phyloP scores from a whole-genome alignment of 1,140 invertebrate genomes.

The Cyrtorhinus lividipennis region DNA sequence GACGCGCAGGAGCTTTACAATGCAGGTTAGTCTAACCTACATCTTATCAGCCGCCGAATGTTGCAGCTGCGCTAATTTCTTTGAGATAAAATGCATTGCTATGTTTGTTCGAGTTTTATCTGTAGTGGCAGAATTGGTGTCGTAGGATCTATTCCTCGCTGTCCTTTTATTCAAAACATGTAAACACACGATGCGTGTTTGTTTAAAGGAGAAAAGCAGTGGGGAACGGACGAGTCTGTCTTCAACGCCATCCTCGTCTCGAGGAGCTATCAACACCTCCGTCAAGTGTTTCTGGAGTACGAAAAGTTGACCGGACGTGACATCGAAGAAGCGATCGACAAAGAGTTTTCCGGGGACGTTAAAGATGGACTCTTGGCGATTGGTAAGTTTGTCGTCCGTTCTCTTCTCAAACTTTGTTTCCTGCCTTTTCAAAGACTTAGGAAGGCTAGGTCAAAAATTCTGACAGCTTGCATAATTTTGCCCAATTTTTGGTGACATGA shows the following conservation, averaged over 20 bases:
- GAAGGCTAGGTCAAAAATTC: no score
- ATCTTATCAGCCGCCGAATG: no score
- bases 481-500: no score
- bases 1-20: slow-evolving; percentile 54
- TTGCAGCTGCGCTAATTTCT: not conserved
- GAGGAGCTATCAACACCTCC: slow-evolving; percentile 64
- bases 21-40: slow-evolving; percentile 43
- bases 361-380: slow-evolving; percentile 48
- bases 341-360: slow-evolving; percentile 54
- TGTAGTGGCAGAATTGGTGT: no score
- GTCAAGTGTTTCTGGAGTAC: slow-evolving; percentile 48
- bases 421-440: no score
- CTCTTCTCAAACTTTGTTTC: not conserved
- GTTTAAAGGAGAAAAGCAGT: slow-evolving; percentile 46
- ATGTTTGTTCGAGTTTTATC: not conserved
- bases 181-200: no score
- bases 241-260: slow-evolving; percentile 72
- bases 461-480: no score
- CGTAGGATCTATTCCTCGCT: no score
- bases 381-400: slow-evolving; percentile 30
- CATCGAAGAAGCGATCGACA: slow-evolving; percentile 51
- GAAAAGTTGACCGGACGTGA: slow-evolving; percentile 44
- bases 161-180: no score
- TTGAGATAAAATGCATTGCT: not conserved
- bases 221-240: slow-evolving; percentile 74